These are phyloP conservation scores for Cygnus buccinator DNA, from an alignment of 2,113 vertebrate species.

Conservation along the genomic window DNA sequence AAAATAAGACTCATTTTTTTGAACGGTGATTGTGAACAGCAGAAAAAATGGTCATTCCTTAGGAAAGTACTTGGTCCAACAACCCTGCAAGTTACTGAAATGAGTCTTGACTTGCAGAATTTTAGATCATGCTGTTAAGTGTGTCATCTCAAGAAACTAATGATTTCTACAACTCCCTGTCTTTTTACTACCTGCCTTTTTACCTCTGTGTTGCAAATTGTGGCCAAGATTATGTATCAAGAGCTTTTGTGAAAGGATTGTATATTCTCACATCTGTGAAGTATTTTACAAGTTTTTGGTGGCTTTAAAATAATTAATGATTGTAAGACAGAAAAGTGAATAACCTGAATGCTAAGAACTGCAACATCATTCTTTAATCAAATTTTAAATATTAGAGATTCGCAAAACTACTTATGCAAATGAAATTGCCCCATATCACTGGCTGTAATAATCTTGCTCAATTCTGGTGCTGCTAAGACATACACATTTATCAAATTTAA, in stretches of 20 bases:
- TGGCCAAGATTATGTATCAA: background rate
- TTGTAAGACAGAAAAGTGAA: background rate
- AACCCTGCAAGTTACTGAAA: background rate
- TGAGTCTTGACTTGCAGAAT: background rate
- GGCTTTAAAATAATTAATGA: slow-evolving; percentile 17
- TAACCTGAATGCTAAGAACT: background rate
- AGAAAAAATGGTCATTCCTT: background rate
- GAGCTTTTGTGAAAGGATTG: background rate
- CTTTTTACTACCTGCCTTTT: background rate
- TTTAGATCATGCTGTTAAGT: background rate
- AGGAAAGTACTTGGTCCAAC: background rate
- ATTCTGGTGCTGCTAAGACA: slow-evolving; percentile 19
- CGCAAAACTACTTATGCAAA: slow-evolving; percentile 15
- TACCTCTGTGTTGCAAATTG: background rate
- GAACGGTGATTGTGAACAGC: background rate
- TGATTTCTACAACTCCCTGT: background rate
- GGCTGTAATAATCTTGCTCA: slow-evolving; percentile 17
- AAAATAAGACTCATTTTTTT: background rate
- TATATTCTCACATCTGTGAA: background rate
- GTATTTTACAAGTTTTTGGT: background rate
- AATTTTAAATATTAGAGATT: slow-evolving; percentile 38
- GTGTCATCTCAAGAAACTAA: background rate
- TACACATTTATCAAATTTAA: slow-evolving; percentile 26
- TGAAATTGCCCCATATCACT: background rate
- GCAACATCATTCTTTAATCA: background rate